phyloP scores from a whole-genome alignment of 2,888 invertebrate species.

The Smittia aterrima region DNA sequence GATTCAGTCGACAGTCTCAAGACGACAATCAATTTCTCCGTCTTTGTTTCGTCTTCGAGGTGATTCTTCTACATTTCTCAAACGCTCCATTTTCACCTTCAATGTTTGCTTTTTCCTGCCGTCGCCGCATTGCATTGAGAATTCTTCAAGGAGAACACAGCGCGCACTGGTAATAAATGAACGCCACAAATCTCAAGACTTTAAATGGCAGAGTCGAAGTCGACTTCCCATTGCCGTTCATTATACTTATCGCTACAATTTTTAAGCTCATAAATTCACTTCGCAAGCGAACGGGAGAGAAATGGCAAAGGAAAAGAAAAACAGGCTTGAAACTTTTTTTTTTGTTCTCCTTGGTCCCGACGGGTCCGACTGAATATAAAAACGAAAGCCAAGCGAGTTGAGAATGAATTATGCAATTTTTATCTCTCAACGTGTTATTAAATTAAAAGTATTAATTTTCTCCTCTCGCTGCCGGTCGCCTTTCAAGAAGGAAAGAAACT shows the following conservation, averaged over 20 bases:
- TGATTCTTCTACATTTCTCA: background rate
- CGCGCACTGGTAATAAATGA: background rate
- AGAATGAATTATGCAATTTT: background rate
- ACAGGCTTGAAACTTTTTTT: background rate
- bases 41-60: background rate
- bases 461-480: background rate
- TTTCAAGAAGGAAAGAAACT: too few relatives aligned
- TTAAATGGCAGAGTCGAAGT: constrained; percentile 21
- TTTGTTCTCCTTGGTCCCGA: background rate
- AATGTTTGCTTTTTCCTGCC: background rate
- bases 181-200: constrained; percentile 26
- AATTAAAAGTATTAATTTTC: constrained; percentile 8
- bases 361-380: background rate
- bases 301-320: background rate
- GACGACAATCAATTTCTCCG: constrained; percentile 6
- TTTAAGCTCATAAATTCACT: constrained; percentile 20
- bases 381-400: background rate
- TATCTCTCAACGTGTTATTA: constrained; percentile 1
- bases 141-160: background rate
- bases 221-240: constrained; percentile 13
- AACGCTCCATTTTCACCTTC: background rate
- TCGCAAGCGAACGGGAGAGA: background rate
- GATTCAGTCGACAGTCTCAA: background rate
- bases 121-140: background rate
- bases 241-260: constrained; percentile 26